Conservation (phyloP, 2,113 vertebrate species). For the Misgurnus anguillicaudatus region DNA sequence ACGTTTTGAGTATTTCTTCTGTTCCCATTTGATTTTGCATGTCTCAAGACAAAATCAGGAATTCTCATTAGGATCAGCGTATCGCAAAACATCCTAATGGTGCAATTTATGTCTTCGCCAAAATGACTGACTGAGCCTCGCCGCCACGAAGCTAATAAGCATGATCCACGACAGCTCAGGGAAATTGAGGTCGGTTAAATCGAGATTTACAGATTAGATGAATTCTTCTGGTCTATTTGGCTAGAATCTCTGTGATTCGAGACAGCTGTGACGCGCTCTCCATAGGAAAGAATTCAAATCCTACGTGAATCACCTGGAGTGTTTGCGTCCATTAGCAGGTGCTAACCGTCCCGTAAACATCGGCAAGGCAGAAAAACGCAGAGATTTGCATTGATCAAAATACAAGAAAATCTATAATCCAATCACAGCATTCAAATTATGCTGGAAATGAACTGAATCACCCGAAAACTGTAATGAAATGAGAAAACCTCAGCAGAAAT, state of each 20-base stretch:
- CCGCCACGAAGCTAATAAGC: conserved; percentile 45
- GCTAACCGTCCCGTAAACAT: conserved; percentile 29
- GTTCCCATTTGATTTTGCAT: not conserved
- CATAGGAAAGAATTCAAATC: conserved; percentile 23
- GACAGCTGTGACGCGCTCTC: conserved; percentile 2
- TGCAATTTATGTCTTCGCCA: conserved; percentile 26
- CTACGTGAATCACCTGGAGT: not conserved
- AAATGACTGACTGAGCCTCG: conserved; percentile 14
- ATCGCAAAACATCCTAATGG: conserved; percentile 29
- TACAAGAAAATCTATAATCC: not conserved
- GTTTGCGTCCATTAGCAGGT: conserved; percentile 23
- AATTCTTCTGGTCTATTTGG: conserved; percentile 48
- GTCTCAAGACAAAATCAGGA: conserved; percentile 19
- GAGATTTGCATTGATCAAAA: conserved; percentile 7
- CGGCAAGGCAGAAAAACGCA: conserved; percentile 6
- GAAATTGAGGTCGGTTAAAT: conserved; percentile 50
- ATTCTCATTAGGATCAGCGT: conserved; percentile 38
- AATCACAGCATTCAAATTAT: conserved; percentile 5
- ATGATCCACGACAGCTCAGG: conserved; percentile 27
- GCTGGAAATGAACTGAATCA: conserved; percentile 14
- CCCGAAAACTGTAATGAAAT: not conserved
- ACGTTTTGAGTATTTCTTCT: conserved; percentile 9
- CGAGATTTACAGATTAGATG: conserved; percentile 32
- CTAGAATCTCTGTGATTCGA: conserved; percentile 10
- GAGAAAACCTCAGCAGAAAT: conserved; percentile 4